Percentiles rank a stretch among this genome's conserved stretches.
phyloP scores from a whole-genome alignment of 2,797 vertebrate genomes.

The Spinibarbus caldwelli region DNA sequence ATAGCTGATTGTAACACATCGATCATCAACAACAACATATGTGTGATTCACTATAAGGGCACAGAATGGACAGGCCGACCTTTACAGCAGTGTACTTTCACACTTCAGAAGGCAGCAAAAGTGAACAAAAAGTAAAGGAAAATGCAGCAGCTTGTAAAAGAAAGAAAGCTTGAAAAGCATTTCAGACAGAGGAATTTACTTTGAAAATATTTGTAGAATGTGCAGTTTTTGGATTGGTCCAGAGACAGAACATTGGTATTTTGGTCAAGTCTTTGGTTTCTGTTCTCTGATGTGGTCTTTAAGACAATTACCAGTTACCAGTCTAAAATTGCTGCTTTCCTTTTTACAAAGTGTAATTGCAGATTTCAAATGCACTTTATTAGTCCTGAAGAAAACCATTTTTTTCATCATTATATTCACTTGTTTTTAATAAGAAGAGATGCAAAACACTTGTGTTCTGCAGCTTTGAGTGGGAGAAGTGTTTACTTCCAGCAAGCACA shows the following conservation, averaged over 20 bases:
- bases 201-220: conserved; percentile 36
- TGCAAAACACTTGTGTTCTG: background rate
- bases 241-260: conserved; percentile 33
- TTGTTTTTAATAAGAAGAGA: background rate
- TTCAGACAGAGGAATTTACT: conserved; percentile 30
- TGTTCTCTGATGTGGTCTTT: conserved; percentile 44
- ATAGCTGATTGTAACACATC: conserved; percentile 43
- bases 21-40: conserved; percentile 41
- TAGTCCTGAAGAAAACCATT: background rate
- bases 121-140: background rate
- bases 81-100: background rate
- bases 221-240: conserved; percentile 3
- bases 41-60: conserved; percentile 3
- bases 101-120: background rate
- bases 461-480: background rate
- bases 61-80: background rate
- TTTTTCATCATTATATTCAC: background rate
- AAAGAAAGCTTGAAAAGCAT: background rate
- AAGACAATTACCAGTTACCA: conserved; percentile 42
- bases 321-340: conserved; percentile 29
- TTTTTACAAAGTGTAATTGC: conserved; percentile 51
- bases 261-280: conserved; percentile 33
- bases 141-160: background rate
- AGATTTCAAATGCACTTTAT: conserved; percentile 42
- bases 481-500: background rate